Evolutionary conservation across 2,113 vertebrate species (phyloP).

Genomic region (Hyla sarda): DNA sequence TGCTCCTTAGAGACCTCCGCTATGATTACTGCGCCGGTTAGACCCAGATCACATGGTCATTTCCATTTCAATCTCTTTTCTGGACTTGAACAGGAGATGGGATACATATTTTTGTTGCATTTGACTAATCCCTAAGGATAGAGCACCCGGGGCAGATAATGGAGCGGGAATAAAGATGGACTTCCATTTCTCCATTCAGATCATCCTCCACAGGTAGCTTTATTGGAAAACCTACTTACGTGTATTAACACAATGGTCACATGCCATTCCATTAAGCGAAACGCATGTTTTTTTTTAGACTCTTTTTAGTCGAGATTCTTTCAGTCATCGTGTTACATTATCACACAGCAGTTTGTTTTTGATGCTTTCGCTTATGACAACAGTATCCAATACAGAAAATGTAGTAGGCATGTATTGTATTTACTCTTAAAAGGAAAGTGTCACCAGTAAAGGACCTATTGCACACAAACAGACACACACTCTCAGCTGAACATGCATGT

Average conservation of each 20-base stretch:
- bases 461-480: too few relatives aligned
- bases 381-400: not conserved
- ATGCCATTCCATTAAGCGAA: not conserved
- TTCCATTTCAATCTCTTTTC: slow-evolving; percentile 10
- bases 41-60: not conserved
- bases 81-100: not conserved
- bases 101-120: not conserved
- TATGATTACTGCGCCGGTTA: not conserved
- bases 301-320: not conserved
- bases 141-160: not conserved
- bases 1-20: not conserved
- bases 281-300: not conserved
- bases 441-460: too few relatives aligned
- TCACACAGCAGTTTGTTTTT: not conserved
- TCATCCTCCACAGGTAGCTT: not conserved
- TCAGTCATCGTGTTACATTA: not conserved
- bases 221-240: not conserved
- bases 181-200: not conserved
- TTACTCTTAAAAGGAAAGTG: too few relatives aligned
- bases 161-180: not conserved
- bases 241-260: not conserved
- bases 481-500: too few relatives aligned
- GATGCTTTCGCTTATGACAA: not conserved
- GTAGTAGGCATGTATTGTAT: too few relatives aligned
- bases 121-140: not conserved